Evolutionary conservation across 30 jellyfish, hydroid and myxozoan species (phyloP), one percentile per base, ranked within the genome.

Genomic region (Cassiopea andromeda): DNA sequence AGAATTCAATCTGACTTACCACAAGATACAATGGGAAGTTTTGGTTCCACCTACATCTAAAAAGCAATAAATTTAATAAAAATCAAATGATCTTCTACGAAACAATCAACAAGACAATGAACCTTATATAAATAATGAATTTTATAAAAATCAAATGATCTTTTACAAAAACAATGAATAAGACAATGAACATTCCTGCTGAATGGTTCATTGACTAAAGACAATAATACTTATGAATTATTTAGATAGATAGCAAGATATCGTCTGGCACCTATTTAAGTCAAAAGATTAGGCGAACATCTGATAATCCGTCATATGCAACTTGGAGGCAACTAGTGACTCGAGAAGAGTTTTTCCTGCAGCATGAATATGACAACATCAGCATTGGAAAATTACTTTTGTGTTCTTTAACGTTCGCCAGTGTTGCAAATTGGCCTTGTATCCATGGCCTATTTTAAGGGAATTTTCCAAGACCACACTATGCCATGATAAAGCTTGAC

Each of bases 131-230:
- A 44, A 38, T 54, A 58, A 43, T 70, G 38, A 70, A 70, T 43
- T 70, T 27, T 1, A 7, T 7, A 4, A 19, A 50, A 70, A 4
- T 70, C 4, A 6, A 7, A 2, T 19, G n/a, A 54, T 70, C 79
- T 70, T 70, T 5, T 18, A 70, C 49, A 54, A 16, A 8, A 43
- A 27, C 38, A 27, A 27, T 27, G 38, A 27, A 70, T 15, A 77
- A 18, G 5, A 14, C 48, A 48, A 49, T 60, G 58, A 77, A 77
- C 85, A 77, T 19, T 46, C 73, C 48, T 2, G 72, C 17, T 16
- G 50, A 49, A 46, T 77, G 73, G 73, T 15, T 77, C 67, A 77
- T 46, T 48, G 73, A 77, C 13, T 27, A 43, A 15, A 77, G 73
- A 77, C 85, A 77, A 77, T 77, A 47, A n/a, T 1, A 73, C 83